Evolutionary conservation across 1,140 invertebrate genomes (phyloP).

Genomic region (Pomacea maculata): DNA sequence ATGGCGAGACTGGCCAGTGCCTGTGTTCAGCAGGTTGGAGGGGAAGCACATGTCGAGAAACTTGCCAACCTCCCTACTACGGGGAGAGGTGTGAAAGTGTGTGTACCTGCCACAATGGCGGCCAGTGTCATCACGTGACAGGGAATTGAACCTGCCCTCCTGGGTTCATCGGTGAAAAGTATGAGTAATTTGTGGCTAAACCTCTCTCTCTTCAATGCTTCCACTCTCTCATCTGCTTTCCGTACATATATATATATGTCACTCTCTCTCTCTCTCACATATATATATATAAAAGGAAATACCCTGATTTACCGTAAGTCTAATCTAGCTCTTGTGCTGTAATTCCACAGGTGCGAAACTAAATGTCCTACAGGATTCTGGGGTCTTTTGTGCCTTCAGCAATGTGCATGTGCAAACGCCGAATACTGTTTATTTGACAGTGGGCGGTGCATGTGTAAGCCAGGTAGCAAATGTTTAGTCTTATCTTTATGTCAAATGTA

Average conservation of each 20-base stretch:
- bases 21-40: conserved; percentile 76
- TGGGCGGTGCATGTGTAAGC: conserved; percentile 15
- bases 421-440: conserved; percentile 54
- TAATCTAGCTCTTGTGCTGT: too few species aligned
- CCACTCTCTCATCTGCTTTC: too few species aligned
- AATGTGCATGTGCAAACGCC: conserved; percentile 66
- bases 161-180: conserved; percentile 25
- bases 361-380: conserved; percentile 33
- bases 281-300: background rate
- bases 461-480: background rate
- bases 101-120: conserved; percentile 6
- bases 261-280: too few species aligned
- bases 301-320: too few species aligned
- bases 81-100: conserved; percentile 8
- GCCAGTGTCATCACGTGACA: conserved; percentile 18
- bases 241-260: too few species aligned
- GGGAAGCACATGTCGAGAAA: conserved; percentile 4
- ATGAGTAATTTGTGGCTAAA: background rate
- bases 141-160: conserved; percentile 68
- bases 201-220: too few species aligned
- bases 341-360: background rate
- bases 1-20: conserved; percentile 83
- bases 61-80: conserved; percentile 11
- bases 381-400: conserved; percentile 46
- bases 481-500: too few species aligned